Base-by-base conservation (phyloP, 2,888 invertebrate genomes). In the Erynnis tages region DNA sequence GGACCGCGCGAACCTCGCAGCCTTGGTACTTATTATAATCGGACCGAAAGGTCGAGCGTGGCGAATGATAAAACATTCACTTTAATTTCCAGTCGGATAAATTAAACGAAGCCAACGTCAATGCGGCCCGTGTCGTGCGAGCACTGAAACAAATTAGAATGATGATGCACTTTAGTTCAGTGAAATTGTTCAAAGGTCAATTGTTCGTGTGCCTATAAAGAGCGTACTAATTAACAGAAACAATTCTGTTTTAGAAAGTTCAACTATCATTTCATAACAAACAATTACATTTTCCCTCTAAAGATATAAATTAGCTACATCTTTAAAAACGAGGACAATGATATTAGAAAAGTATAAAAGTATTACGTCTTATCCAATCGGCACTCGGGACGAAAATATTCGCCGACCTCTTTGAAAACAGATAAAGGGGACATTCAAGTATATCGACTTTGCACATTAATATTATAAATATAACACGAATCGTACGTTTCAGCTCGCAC, bases 41-140 rank as follows among this genome's bases (percentile, higher is more conserved):
- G 11, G 17, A 34, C 17, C 44, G 38, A 54, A 57, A 58, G 54
- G 58, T 58, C 56, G 49, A 38, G 27, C 38, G 46, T 38, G 30
- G 32, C 48, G 37, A 54, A 45, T 41, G 44, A 35, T 37, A 55
- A 56, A 44, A 46, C 54, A 56, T 54, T 56, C 54, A 56, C 54
- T 44, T 54, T 32, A 43, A 40, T 45, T 49, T 50, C 29, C 43
- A 34, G 10, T 10, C 1, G 34, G 34, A 50, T 43, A 50, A 41
- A 43, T 50, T 50, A 43, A 14, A 50, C 43, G 27, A 19, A 41
- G 11, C 21, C 16, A 34, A 17, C 35, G 25, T 37, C 27, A 37
- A 3, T 10, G 40, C 21, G 16, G 27, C 10, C 46, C 23, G 25
- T 16, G 32, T 45, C 25, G 11, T n/a, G 17, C 23, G 23, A 49